These are phyloP conservation scores for Astatotilapia flaviijosephi DNA, from an alignment of 2,113 vertebrate genomes.

Conservation along the genomic window DNA sequence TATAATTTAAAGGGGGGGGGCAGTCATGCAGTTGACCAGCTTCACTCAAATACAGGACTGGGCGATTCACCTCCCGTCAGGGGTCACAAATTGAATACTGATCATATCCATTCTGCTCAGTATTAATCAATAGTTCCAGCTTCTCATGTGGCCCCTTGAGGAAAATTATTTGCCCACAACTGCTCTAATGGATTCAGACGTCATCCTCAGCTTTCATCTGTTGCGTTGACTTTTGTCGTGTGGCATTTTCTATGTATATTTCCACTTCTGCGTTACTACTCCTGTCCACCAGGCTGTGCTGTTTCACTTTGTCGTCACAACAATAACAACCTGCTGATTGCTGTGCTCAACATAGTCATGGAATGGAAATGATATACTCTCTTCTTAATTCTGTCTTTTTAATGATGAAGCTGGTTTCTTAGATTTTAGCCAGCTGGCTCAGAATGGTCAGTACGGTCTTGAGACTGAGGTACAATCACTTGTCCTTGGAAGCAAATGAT, in stretches of 20 bases:
- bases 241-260: neutral
- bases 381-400: constrained; percentile 23
- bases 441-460: constrained; percentile 11
- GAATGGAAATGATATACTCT: neutral
- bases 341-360: neutral
- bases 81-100: neutral
- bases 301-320: constrained; percentile 30
- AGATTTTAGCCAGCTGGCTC: constrained; percentile 18
- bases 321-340: neutral
- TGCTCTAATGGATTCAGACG: neutral
- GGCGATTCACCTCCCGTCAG: neutral
- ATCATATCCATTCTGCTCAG: neutral
- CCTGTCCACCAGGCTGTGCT: constrained; percentile 37
- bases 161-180: neutral
- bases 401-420: constrained; percentile 24
- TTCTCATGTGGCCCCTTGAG: neutral
- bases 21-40: neutral
- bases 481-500: constrained; percentile 22
- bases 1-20: neutral
- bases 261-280: neutral
- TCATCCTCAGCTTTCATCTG: neutral
- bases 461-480: constrained; percentile 66
- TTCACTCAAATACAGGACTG: neutral
- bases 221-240: neutral
- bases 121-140: neutral